Evolutionary conservation across 2,888 invertebrate genomes (phyloP), one percentile per base, ranked within the genome.

Genomic region (Stegana nigrithorax): DNA sequence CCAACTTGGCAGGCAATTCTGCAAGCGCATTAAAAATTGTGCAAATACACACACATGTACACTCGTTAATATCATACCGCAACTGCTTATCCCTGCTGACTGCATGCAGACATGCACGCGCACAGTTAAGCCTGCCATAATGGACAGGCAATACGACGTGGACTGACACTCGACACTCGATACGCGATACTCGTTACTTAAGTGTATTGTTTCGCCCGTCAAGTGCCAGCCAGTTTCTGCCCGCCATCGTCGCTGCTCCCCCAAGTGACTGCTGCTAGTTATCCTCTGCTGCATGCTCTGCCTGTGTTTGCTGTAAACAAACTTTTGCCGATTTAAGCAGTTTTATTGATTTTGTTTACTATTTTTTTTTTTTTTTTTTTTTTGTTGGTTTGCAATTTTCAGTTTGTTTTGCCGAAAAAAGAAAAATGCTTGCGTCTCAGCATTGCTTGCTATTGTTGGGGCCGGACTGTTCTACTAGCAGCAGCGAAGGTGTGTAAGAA

Each of bases 81-180:
- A n/a, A n/a, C n/a, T n/a, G n/a, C n/a, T n/a, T n/a, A n/a, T n/a
- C n/a, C n/a, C n/a, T n/a, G n/a, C n/a, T n/a, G n/a, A n/a, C n/a
- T n/a, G n/a, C n/a, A n/a, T n/a, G n/a, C n/a, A n/a, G n/a, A n/a
- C n/a, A n/a, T 39, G 39, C n/a, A 8, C 32, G 10, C 29, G 14
- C 19, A 17, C 29, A 29, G 26, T 27, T 59, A 45, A 59, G 27
- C 59, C 59, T 42, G 17, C 45, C 14, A 32, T 59, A 59, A 59
- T 59, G 59, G 59, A 59, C 29, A 59, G 23, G 47, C 17, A 59
- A 59, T 45, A 19, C 47, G 45, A 10, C 59, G 21, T 10, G 27
- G 45, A 32, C 29, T 45, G 58, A 58, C 58, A 42, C 27, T 42
- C 14, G 26, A 23, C 8, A 19, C 32, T 53, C n/a, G n/a, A n/a